Base-by-base conservation (phyloP, 2,113 vertebrate species). In the Riparia riparia region DNA sequence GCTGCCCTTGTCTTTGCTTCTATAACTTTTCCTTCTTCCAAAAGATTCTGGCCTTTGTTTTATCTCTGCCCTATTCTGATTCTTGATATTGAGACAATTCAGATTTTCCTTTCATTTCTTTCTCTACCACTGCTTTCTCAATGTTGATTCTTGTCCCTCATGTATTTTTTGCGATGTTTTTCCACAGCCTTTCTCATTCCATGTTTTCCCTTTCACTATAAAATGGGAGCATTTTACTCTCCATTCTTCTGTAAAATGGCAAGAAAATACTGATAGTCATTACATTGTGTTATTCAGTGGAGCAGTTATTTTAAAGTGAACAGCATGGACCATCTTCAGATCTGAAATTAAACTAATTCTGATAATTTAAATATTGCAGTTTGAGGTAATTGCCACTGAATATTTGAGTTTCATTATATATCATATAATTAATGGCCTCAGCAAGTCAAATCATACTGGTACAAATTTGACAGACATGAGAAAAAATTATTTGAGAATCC, bases 131-230 rank as follows among this genome's bases (percentile, higher is more conserved):
- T 14, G 7, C 12, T 42, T 73, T 77, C 41, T 82, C 39, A 41
- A 0, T 42, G 18, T 4, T 14, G 6, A 6, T 45, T 72, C 21
- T 78, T 58, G 6, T 7, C 26, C 8, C 72, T n/a, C 10, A 12
- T 18, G 3, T 25, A 17, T 15, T 31, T 63, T 80, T 80, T 81
- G 9, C 16, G 50, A 26, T 18, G 11, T 34, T 88, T 90, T 41
- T 54, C 44, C 7, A n/a, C 21, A 24, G 20, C 6, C 2, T 80
- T 90, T 87, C 10, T 29, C 1, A 1, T 10, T 42, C 11, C 1
- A 4, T 8, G 10, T 90, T 90, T 73, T 4, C 9, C 5, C 5
- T 69, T 41, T 54, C 16, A 54, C 7, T 44, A 21, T 31, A 21
- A 45, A 85, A 50, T 14, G 8, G 8, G 29, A 69, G 2, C 3